phyloP scores from a whole-genome alignment of 2,888 invertebrate genomes.

The Torymus auratus region DNA sequence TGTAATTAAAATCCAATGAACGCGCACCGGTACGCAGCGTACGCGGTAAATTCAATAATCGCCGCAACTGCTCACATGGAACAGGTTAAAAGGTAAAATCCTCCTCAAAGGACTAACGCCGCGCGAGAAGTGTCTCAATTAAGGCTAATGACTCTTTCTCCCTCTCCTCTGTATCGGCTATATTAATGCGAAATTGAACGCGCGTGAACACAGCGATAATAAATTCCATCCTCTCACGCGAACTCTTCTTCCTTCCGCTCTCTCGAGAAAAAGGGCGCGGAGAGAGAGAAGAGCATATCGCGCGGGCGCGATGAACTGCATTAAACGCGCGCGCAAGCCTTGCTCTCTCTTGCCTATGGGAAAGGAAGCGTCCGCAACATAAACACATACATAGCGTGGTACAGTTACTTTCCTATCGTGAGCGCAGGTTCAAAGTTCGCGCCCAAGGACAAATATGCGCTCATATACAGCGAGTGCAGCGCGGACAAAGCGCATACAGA shows the following conservation, averaged over 20 bases:
- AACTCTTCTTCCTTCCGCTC: slow-evolving; percentile 29
- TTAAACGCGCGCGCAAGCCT: slow-evolving; percentile 22
- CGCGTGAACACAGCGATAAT: slow-evolving; percentile 6
- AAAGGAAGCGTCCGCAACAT: slow-evolving; percentile 2
- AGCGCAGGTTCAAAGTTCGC: slow-evolving; percentile 55
- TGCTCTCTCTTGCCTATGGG: slow-evolving; percentile 1
- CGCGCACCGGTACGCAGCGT: neutral
- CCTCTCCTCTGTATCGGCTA: slow-evolving; percentile 2
- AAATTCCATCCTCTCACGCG: slow-evolving; percentile 43
- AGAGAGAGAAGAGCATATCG: slow-evolving; percentile 4
- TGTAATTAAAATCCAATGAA: slow-evolving; percentile 36
- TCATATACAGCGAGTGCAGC: neutral
- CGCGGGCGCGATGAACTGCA: slow-evolving; percentile 36
- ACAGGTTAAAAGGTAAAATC: too few species aligned
- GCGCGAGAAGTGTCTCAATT: slow-evolving; percentile 37
- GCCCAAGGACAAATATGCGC: slow-evolving; percentile 38
- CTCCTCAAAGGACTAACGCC: neutral
- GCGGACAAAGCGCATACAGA: neutral
- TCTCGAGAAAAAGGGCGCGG: neutral
- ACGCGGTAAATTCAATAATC: slow-evolving; percentile 29
- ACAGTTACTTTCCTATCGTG: slow-evolving; percentile 51
- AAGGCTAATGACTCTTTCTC: slow-evolving; percentile 21
- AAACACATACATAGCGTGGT: neutral
- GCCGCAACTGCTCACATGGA: neutral
- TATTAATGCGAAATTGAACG: slow-evolving; percentile 46